These are phyloP conservation scores for Andricus grossulariae DNA, from an alignment of 1,140 invertebrate species.

Conservation along the genomic window DNA sequence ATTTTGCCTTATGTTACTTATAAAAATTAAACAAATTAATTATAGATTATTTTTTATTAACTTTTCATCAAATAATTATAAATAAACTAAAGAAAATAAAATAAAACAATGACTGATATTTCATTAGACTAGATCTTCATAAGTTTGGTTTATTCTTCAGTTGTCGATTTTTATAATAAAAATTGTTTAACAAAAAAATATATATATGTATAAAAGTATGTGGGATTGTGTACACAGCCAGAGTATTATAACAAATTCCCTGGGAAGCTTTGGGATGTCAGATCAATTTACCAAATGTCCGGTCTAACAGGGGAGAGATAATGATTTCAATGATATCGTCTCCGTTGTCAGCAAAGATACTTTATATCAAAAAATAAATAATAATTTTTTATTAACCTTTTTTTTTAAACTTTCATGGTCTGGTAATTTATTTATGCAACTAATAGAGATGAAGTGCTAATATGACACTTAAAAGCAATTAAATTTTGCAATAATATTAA, in stretches of 20 bases:
- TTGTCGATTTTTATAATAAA: conserved; percentile 8
- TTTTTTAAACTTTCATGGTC: not conserved
- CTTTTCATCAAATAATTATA: too few relatives aligned
- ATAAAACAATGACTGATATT: not conserved
- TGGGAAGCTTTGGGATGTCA: conserved; percentile 50
- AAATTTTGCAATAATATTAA: too few relatives aligned
- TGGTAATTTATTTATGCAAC: too few relatives aligned
- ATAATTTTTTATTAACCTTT: not conserved
- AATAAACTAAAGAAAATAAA: too few relatives aligned
- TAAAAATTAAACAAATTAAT: too few relatives aligned
- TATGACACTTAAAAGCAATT: too few relatives aligned
- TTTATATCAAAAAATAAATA: conserved; percentile 15
- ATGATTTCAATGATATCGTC: conserved; percentile 66
- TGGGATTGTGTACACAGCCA: too few relatives aligned
- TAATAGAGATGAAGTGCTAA: too few relatives aligned
- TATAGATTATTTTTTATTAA: too few relatives aligned
- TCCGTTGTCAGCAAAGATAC: conserved; percentile 48
- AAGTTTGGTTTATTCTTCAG: too few relatives aligned
- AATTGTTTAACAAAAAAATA: not conserved
- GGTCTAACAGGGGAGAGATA: conserved; percentile 62
- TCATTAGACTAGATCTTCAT: too few relatives aligned
- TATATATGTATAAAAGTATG: not conserved
- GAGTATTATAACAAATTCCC: conserved; percentile 51
- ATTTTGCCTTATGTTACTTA: too few relatives aligned
- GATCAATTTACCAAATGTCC: conserved; percentile 70